Conservation (phyloP, 1,140 invertebrate species). For the Drosophila repleta region DNA sequence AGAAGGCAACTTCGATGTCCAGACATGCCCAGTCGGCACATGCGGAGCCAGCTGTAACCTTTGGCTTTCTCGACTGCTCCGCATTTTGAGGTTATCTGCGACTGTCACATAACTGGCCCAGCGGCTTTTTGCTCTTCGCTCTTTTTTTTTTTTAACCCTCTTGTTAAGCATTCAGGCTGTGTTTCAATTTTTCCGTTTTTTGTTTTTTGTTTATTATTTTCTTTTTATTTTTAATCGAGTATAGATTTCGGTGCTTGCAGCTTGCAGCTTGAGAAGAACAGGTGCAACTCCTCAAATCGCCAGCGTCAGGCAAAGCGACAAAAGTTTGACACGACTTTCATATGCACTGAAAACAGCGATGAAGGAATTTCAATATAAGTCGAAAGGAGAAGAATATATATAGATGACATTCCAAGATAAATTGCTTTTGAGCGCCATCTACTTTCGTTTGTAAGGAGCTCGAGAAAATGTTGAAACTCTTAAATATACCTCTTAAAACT, state of each 20-base stretch:
- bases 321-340: not conserved
- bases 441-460: too few relatives aligned
- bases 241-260: constrained; percentile 74
- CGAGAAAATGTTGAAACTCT: too few relatives aligned
- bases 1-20: too few relatives aligned
- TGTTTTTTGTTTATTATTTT: constrained; percentile 6
- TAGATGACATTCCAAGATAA: too few relatives aligned
- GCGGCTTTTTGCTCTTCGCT: constrained; percentile 19
- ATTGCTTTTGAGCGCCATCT: too few relatives aligned
- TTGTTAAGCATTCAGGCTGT: constrained; percentile 25
- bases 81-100: constrained; percentile 23
- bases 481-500: too few relatives aligned
- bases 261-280: constrained; percentile 50
- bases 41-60: constrained; percentile 15
- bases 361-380: too few relatives aligned
- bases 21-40: too few relatives aligned
- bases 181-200: constrained; percentile 1
- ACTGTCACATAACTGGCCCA: constrained; percentile 49
- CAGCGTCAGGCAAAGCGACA: not conserved
- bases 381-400: too few relatives aligned
- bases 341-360: not conserved
- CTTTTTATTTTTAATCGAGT: constrained; percentile 70
- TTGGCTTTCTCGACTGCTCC: not conserved
- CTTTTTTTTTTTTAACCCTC: constrained; percentile 11
- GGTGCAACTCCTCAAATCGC: constrained; percentile 41